Evolutionary conservation across 2,888 invertebrate species (phyloP).

Genomic region (Tubulanus polymorphus): DNA sequence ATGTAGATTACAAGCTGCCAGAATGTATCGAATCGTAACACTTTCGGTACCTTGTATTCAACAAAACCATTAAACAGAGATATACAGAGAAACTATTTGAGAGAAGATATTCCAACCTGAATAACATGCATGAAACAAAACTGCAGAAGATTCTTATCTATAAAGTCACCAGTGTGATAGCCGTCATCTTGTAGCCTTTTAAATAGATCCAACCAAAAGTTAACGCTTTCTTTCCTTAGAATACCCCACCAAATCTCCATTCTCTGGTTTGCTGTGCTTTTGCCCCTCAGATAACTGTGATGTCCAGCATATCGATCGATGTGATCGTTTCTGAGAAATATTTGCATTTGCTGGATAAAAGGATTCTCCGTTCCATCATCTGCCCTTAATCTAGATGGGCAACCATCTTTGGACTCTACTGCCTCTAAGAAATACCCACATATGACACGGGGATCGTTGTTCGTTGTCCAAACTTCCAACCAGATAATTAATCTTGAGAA

Average conservation of each 20-base stretch:
- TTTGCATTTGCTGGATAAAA: conserved; percentile 3
- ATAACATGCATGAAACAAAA: conserved; percentile 21
- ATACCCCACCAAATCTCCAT: conserved; percentile 24
- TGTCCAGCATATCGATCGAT: not conserved
- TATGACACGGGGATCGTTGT: conserved; percentile 17
- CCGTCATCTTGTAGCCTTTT: conserved; percentile 9
- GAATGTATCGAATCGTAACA: too few species aligned
- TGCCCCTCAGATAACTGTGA: conserved; percentile 17
- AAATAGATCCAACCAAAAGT: conserved; percentile 20
- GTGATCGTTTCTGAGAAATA: conserved; percentile 3
- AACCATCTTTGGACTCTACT: conserved; percentile 4
- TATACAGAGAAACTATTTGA: too few species aligned
- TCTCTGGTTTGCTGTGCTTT: conserved; percentile 18
- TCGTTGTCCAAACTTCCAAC: conserved; percentile 17
- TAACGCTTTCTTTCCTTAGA: conserved; percentile 11
- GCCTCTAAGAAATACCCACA: conserved; percentile 9
- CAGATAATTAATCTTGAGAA: conserved; percentile 23
- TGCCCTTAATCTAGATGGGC: conserved; percentile 11
- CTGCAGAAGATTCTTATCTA: conserved; percentile 14
- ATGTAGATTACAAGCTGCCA: too few species aligned
- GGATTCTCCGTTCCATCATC: conserved; percentile 18
- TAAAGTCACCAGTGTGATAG: conserved; percentile 8
- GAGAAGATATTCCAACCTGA: too few species aligned
- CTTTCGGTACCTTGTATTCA: too few species aligned
- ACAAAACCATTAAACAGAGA: too few species aligned